Conservation (phyloP, 2,888 invertebrate genomes). For the Noctua fimbriata region DNA sequence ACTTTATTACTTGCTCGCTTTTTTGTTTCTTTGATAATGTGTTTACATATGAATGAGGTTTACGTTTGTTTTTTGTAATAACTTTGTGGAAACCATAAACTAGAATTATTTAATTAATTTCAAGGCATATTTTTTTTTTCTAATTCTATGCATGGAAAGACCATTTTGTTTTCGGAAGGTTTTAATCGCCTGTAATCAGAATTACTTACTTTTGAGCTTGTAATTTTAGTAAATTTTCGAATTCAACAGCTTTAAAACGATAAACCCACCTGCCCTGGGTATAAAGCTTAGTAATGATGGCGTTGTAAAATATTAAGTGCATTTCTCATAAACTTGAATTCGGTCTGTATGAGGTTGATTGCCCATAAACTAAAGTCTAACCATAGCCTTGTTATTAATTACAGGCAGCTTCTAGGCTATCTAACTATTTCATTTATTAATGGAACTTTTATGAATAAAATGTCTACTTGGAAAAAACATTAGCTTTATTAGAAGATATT, state of each 20-base stretch:
- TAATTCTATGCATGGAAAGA: neutral
- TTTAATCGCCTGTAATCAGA: neutral
- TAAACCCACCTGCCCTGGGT: conserved; percentile 34
- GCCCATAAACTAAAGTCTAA: conserved; percentile 39
- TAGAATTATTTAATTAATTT: neutral
- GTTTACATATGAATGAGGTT: neutral
- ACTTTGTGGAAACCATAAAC: neutral
- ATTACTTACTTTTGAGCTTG: neutral
- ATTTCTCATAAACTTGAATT: conserved; percentile 56
- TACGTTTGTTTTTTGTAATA: neutral
- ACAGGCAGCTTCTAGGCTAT: neutral
- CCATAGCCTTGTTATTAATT: neutral
- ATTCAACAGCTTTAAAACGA: conserved; percentile 20
- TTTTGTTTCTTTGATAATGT: neutral
- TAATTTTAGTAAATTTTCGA: neutral
- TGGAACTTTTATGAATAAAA: neutral
- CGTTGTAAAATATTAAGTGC: conserved; percentile 68
- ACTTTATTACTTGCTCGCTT: conserved; percentile 32
- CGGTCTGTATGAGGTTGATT: conserved; percentile 15
- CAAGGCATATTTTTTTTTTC: neutral
- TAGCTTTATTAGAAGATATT: conserved; percentile 1
- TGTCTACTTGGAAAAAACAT: conserved; percentile 2
- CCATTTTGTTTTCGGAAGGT: no score
- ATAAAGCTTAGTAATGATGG: conserved; percentile 50
- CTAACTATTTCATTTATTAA: conserved; percentile 4